Evolutionary conservation across 2,797 vertebrate species (phyloP).

Genomic region (Hyperoplus immaculatus): DNA sequence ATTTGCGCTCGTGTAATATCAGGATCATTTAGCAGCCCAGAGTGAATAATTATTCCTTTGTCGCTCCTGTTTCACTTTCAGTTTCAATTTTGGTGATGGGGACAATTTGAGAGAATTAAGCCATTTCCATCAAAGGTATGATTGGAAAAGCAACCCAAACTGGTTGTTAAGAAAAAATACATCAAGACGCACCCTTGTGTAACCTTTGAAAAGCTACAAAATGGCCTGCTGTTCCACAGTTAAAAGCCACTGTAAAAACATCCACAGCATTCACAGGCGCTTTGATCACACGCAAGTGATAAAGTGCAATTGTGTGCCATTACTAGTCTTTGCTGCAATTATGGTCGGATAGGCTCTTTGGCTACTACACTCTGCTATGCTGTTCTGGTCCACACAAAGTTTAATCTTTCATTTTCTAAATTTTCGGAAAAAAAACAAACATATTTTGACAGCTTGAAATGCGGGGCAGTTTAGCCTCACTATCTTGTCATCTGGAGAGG

Average conservation of each 20-base stretch:
- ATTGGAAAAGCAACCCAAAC: not conserved
- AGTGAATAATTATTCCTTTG: constrained; percentile 10
- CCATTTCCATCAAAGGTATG: constrained; percentile 9
- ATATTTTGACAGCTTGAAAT: constrained; percentile 46
- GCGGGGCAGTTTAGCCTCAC: constrained; percentile 26
- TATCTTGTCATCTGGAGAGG: constrained; percentile 61
- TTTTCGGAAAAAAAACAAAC: constrained; percentile 15
- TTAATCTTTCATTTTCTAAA: constrained; percentile 8
- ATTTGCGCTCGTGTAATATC: constrained; percentile 46
- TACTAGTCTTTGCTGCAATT: constrained; percentile 68
- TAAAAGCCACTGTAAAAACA: constrained; percentile 41
- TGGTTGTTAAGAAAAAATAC: not conserved
- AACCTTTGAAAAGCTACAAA: constrained; percentile 25
- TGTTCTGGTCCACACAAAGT: constrained; percentile 30
- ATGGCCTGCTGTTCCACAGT: constrained; percentile 9
- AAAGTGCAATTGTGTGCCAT: constrained; percentile 72
- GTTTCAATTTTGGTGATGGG: not conserved
- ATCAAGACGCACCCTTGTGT: not conserved
- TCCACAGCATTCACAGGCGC: constrained; percentile 51
- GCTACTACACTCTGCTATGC: constrained; percentile 21
- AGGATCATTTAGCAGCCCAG: constrained; percentile 15
- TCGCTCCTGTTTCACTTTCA: constrained; percentile 17
- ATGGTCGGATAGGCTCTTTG: constrained; percentile 60
- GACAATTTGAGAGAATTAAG: not conserved
- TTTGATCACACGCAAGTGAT: constrained; percentile 67